Percentiles rank a stretch among this genome's conserved stretches.
These are phyloP conservation scores for Spinus pinus DNA, from an alignment of 2,797 vertebrate species.

Conservation along the genomic window DNA sequence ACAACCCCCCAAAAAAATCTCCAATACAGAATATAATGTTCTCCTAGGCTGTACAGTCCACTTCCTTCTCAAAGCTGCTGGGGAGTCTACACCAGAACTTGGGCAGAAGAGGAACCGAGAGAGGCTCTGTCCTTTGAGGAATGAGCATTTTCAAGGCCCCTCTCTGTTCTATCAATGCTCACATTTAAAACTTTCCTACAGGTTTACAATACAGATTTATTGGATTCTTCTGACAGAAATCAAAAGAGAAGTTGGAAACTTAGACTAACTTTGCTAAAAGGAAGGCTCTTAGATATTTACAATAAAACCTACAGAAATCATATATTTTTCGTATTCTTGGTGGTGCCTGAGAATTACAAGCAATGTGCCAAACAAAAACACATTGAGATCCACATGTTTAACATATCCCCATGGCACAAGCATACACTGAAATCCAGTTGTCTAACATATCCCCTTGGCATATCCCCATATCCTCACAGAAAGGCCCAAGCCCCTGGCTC, in stretches of 20 bases:
- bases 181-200: not conserved
- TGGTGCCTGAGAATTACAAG: not conserved
- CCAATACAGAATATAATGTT: not conserved
- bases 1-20: not conserved
- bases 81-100: not conserved
- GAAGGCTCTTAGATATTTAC: not conserved
- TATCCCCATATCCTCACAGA: slow-evolving; percentile 32
- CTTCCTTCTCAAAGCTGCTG: not conserved
- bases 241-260: not conserved
- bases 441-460: not conserved
- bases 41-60: not conserved
- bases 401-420: slow-evolving; percentile 39
- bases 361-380: not conserved
- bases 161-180: not conserved
- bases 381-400: not conserved
- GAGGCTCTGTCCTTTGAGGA: not conserved
- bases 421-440: not conserved
- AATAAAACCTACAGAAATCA: not conserved
- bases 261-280: not conserved
- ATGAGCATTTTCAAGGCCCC: not conserved
- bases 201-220: not conserved
- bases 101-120: accelerated
- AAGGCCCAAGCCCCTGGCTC: not conserved
- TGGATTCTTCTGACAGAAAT: not conserved
- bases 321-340: not conserved